Percentiles rank a stretch among this genome's conserved stretches.
phyloP scores from a whole-genome alignment of 2,797 vertebrate genomes.

The Malurus splendens region DNA sequence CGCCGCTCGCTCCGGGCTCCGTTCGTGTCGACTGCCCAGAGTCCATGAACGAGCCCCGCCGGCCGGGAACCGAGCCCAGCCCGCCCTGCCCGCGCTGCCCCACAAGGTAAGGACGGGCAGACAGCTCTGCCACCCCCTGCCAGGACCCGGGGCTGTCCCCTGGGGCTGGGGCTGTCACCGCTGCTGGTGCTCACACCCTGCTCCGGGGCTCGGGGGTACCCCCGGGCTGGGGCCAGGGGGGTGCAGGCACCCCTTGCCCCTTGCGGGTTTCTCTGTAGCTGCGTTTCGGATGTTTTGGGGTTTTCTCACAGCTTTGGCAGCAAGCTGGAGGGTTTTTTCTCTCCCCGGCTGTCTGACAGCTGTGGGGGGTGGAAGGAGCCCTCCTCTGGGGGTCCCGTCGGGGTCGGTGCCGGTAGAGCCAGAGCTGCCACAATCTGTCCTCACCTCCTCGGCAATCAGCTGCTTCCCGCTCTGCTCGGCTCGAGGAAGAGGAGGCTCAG shows the following conservation, averaged over 20 bases:
- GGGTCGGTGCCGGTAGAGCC: neutral
- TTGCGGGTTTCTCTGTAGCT: neutral
- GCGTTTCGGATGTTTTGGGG: rapidly evolving
- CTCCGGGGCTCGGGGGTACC: neutral
- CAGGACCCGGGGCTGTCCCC: neutral
- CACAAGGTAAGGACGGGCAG: conserved; percentile 6
- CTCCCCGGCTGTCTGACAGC: neutral
- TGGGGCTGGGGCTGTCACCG: neutral
- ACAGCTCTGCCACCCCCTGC: neutral
- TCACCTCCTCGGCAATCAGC: neutral
- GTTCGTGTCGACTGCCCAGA: conserved; percentile 91
- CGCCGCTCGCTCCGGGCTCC: conserved; percentile 16
- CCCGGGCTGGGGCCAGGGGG: rapidly evolving
- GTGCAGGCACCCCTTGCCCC: neutral
- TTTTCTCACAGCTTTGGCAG: neutral
- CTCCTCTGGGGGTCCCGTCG: rapidly evolving
- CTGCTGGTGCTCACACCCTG: neutral
- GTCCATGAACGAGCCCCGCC: conserved; percentile 79
- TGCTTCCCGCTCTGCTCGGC: neutral
- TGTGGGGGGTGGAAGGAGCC: neutral
- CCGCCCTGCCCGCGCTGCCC: neutral
- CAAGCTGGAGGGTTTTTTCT: neutral
- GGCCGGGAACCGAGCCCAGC: neutral
- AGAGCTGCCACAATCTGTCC: neutral
- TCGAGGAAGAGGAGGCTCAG: neutral